Conservation (phyloP, 2,888 invertebrate species). For the Cetonia aurata region DNA sequence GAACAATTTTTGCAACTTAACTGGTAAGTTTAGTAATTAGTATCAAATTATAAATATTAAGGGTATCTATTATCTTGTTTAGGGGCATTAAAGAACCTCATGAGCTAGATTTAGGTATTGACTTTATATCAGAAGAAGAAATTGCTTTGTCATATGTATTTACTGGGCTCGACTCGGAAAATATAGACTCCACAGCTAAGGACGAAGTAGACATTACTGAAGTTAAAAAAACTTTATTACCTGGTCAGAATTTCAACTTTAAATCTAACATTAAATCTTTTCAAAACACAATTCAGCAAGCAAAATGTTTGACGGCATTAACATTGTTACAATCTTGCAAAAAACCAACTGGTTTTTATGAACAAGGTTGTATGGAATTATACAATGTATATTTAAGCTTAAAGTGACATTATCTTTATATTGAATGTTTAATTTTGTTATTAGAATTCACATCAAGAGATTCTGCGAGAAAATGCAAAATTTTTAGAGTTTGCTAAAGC, state of each 20-base stretch:
- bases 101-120: constrained; percentile 34
- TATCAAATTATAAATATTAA: constrained; percentile 2
- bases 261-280: constrained; percentile 32
- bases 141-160: constrained; percentile 40
- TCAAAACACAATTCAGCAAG: constrained; percentile 27
- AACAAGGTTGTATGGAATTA: constrained; percentile 37
- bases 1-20: constrained; percentile 43
- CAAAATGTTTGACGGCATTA: constrained; percentile 43
- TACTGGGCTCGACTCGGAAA: constrained; percentile 3
- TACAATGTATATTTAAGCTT: constrained; percentile 39
- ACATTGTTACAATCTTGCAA: constrained; percentile 40
- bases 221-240: neutral
- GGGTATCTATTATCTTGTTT: constrained; percentile 4
- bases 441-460: constrained; percentile 40
- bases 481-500: constrained; percentile 44
- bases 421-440: constrained; percentile 22
- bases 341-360: constrained; percentile 21
- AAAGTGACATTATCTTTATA: neutral
- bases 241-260: constrained; percentile 31
- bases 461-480: constrained; percentile 44
- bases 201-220: neutral
- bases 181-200: neutral
- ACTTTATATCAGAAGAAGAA: constrained; percentile 43
- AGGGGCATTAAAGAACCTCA: constrained; percentile 42
- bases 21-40: constrained; percentile 29